Evolutionary conservation across 1,140 invertebrate genomes (phyloP), one percentile per base, ranked within the genome.

Genomic region (Venturia canescens): DNA sequence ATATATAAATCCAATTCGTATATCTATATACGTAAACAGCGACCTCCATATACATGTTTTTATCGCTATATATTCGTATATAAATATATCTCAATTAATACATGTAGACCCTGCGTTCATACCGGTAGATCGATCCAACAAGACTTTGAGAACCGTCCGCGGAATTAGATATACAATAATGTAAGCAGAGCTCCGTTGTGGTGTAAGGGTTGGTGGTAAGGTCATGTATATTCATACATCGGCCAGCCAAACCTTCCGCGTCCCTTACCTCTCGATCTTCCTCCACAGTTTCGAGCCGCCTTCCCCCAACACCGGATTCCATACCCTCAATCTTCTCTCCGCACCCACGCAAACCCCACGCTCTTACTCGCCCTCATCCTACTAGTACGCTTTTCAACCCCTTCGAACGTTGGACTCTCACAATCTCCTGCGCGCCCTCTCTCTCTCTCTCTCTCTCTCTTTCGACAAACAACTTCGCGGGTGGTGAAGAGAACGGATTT

Each of bases 141-240:
- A 85, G 89, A 90, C 89, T 91, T 89, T 89, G 90, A 91, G 90
- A 90, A 91, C 90, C 90, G 72, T 87, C 86, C 87, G 87, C 82
- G 84, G 91, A 92, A 92, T 92, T 92, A 91, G 91, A 92, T 92
- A 92, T 92, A 92, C 91, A 92, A 92, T 92, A 92, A 92, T 92
- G 91, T 92, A 92, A 92, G 91, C 91, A 91, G 91, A 92, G 87
- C 88, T 88, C 87, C 88, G 91, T 90, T 90, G 89, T 87, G 90
- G 89, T 90, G 89, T 87, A 90, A 91, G 90, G 90, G 90, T 90
- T 90, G 89, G 88, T 83, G 89, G 88, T 90, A 89, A 89, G 90
- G 91, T 91, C 91, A 92, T 92, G 91, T 92, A 92, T 92, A 92
- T 92, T 92, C 91, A 92, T 92, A 90, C 88, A 88, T 89, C 85